Conservation (phyloP, 2,797 vertebrate genomes). For the Orestias chungarensis region DNA sequence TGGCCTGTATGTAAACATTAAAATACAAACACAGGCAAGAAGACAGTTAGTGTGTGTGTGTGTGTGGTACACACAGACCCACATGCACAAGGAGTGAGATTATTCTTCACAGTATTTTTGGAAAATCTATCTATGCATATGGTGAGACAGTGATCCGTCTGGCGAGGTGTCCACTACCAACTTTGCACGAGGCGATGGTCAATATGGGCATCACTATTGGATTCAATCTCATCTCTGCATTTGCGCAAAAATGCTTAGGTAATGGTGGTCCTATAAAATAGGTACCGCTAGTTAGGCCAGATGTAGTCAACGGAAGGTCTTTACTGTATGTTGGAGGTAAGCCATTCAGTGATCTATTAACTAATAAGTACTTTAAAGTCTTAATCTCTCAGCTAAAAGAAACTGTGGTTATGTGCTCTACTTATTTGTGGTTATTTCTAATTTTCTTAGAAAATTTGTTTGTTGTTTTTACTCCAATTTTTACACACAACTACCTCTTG, state of each 20-base stretch:
- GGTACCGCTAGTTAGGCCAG: neutral
- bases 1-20: constrained; percentile 57
- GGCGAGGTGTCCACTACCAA: constrained; percentile 68
- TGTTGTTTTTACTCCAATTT: too few relatives aligned
- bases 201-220: constrained; percentile 14
- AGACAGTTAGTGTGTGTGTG: neutral
- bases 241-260: neutral
- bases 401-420: too few relatives aligned
- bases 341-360: too few relatives aligned
- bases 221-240: neutral
- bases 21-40: constrained; percentile 21
- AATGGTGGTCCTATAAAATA: neutral
- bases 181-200: constrained; percentile 36
- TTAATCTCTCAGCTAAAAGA: too few relatives aligned
- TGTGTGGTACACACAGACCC: neutral
- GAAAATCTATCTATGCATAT: constrained; percentile 68
- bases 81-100: constrained; percentile 44
- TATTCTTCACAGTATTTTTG: constrained; percentile 71
- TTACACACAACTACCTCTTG: too few relatives aligned
- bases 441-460: too few relatives aligned
- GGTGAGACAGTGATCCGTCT: constrained; percentile 62
- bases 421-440: too few relatives aligned
- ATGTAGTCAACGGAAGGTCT: too few relatives aligned
- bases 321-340: too few relatives aligned
- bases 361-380: too few relatives aligned